Conservation (phyloP, 2,797 vertebrate genomes). For the Nannoperca obscura region DNA sequence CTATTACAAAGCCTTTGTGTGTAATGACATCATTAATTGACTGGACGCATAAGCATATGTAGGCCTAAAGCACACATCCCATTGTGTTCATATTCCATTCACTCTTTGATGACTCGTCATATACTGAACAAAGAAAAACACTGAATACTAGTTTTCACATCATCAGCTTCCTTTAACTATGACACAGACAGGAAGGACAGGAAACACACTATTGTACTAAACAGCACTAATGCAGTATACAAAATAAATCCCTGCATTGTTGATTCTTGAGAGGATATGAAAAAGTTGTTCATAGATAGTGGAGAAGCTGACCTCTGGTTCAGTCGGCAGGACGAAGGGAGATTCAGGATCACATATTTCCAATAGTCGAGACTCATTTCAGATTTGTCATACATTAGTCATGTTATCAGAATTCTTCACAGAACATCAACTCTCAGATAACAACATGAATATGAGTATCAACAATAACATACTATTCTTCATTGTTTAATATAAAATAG, state of each 20-base stretch:
- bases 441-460: neutral
- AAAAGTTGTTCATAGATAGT: conserved; percentile 32
- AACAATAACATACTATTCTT: neutral
- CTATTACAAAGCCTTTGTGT: conserved; percentile 43
- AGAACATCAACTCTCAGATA: neutral
- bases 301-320: conserved; percentile 53
- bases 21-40: conserved; percentile 56
- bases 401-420: conserved; percentile 14
- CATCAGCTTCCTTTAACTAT: conserved; percentile 71
- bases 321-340: conserved; percentile 32
- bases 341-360: conserved; percentile 29
- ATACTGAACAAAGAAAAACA: conserved; percentile 64
- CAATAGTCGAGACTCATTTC: conserved; percentile 20
- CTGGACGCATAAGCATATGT: conserved; percentile 45
- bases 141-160: conserved; percentile 65
- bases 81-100: conserved; percentile 70
- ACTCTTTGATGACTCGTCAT: conserved; percentile 71
- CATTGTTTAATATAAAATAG: neutral
- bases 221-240: conserved; percentile 15
- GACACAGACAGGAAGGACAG: conserved; percentile 63
- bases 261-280: conserved; percentile 18
- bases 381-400: conserved; percentile 47
- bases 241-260: neutral
- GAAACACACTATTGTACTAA: conserved; percentile 71
- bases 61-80: conserved; percentile 40